These are phyloP conservation scores for Pseudomyrmex pallidus DNA, from an alignment of 1,140 invertebrate genomes.

Conservation along the genomic window DNA sequence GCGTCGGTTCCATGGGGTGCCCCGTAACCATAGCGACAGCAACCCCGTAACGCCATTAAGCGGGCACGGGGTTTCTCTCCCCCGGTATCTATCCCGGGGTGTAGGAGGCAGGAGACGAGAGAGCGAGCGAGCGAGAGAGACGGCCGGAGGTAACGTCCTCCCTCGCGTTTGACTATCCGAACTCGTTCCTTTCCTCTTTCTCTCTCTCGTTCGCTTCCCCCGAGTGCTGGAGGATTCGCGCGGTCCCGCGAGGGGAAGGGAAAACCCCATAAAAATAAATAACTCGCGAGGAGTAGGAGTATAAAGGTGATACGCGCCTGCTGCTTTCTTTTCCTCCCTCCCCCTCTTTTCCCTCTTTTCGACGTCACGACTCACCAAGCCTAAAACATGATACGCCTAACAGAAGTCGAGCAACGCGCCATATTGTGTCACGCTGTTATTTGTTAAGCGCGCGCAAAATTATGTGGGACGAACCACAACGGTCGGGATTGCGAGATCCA, in stretches of 20 bases:
- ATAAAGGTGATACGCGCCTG: conserved; percentile 76
- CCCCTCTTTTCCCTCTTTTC: neutral
- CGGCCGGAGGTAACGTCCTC: conserved; percentile 28
- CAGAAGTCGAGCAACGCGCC: conserved; percentile 4
- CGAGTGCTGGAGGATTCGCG: conserved; percentile 72
- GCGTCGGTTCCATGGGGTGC: conserved; percentile 81
- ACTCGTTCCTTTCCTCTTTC: conserved; percentile 30
- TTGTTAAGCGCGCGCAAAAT: neutral
- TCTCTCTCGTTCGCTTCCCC: conserved; percentile 10
- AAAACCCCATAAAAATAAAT: conserved; percentile 84
- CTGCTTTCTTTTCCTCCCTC: neutral
- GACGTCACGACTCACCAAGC: neutral
- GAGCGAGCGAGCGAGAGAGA: conserved; percentile 45
- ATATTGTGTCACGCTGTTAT: conserved; percentile 21
- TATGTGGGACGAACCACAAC: neutral
- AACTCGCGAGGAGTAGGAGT: conserved; percentile 75
- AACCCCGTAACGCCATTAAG: conserved; percentile 85
- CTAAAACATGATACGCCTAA: conserved; percentile 19
- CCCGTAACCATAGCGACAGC: conserved; percentile 83
- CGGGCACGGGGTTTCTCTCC: conserved; percentile 74
- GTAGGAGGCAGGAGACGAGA: conserved; percentile 30
- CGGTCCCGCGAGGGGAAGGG: conserved; percentile 34
- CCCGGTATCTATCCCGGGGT: conserved; percentile 23
- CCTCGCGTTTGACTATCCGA: conserved; percentile 23
- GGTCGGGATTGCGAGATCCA: too few relatives aligned